Base-by-base conservation (phyloP, 2,113 vertebrate species). In the Corythornis cristatus region DNA sequence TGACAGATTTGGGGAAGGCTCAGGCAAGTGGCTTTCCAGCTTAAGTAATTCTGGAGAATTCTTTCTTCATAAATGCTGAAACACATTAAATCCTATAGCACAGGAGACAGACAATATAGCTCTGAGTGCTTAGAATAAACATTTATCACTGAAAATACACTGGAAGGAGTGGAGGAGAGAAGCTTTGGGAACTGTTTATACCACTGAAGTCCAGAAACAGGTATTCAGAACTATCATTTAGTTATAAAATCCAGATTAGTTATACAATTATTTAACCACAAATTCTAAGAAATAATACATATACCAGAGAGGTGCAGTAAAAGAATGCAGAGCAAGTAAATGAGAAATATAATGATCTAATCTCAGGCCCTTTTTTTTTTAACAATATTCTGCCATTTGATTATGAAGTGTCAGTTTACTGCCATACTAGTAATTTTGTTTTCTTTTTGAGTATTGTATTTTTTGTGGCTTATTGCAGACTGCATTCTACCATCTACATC, bases 361-460 rank as follows among this genome's bases (percentile, higher is more conserved):
- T 65, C 2, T 50, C 0, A 2, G 2, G 2, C 3, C 4, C 23
- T 33, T 54, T 51, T 40, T 54, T 57, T 3, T 46, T 12, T 22
- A 45, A 33, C 15, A 64, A 3, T 56, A 56, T 88, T 43, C 60
- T 87, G 9, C 60, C 56, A 64, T 83, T 89, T 92, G 67, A 80
- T 94, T 91, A 87, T 5, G 4, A 35, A 73, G 21, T 74, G 60
- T 88, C 75, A 48, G 2, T 53, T 94, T 60, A 48, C 23, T 77
- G 21, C 29, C 35, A 12, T 80, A 57, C 18, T 20, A 73, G 75
- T 80, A 93, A 92, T 93, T 88, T 88, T 93, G 60, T 94, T 96
- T 94, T 81, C 75, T 86, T 87, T 87, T 80, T 9, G 67, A 8
- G 13, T 67, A 53, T 83, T 89, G 72, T 67, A 77, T 71, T 64